A percentile compares a stretch with the other conserved stretches of the same genome.
phyloP scores from a whole-genome alignment of 2,113 vertebrate genomes.

The Phylloscopus trochilus region DNA sequence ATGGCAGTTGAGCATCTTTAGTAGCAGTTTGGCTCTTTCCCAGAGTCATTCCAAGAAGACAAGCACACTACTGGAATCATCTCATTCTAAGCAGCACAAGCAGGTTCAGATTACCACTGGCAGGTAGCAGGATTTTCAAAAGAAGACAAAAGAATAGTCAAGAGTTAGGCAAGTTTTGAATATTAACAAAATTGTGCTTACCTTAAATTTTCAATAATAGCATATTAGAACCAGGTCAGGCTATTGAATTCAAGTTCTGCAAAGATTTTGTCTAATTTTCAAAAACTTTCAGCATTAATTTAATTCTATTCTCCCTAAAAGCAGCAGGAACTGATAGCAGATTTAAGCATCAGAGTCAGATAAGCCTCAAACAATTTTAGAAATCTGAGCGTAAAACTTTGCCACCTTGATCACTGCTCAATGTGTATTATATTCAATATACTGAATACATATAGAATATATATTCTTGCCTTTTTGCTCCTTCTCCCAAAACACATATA shows the following conservation, averaged over 20 bases:
- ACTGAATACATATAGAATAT: no score
- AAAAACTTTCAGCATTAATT: slow-evolving; percentile 3
- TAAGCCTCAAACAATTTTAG: not conserved
- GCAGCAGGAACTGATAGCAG: not conserved
- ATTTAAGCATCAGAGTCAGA: not conserved
- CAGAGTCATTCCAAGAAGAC: not conserved
- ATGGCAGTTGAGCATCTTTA: not conserved
- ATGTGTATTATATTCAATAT: not conserved
- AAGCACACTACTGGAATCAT: not conserved
- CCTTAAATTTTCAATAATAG: slow-evolving; percentile 37
- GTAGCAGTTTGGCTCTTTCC: not conserved
- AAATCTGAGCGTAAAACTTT: slow-evolving; percentile 24
- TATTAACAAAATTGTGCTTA: slow-evolving; percentile 3
- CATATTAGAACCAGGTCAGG: slow-evolving; percentile 11
- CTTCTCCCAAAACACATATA: not conserved
- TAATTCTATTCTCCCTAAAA: not conserved
- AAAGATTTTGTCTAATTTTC: slow-evolving; percentile 45
- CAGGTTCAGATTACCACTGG: not conserved
- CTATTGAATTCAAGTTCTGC: slow-evolving; percentile 20
- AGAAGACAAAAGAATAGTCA: not conserved
- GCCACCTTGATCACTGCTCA: not conserved
- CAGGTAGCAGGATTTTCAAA: slow-evolving; percentile 1
- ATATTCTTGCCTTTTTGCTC: not conserved
- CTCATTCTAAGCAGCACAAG: not conserved
- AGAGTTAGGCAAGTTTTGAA: not conserved